These are phyloP conservation scores for Aphaenogaster floridana DNA, from an alignment of 1,140 invertebrate genomes.

Conservation along the genomic window DNA sequence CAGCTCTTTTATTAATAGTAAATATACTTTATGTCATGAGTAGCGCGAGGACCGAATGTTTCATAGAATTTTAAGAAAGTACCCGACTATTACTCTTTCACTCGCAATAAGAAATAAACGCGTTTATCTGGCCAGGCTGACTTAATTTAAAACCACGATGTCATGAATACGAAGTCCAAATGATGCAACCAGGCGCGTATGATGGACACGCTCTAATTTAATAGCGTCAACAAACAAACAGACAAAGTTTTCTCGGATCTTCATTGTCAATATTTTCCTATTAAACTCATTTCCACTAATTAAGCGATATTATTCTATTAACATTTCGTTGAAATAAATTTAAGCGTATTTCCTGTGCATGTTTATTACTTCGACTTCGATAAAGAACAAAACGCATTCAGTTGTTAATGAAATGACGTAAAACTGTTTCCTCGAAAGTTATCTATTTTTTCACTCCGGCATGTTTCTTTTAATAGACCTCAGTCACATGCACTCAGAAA, in stretches of 20 bases:
- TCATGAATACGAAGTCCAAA: constrained; percentile 15
- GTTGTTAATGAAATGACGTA: not conserved
- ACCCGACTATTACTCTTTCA: not conserved
- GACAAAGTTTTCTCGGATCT: not conserved
- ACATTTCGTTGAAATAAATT: constrained; percentile 19
- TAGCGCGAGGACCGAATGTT: too few species aligned
- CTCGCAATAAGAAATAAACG: not conserved
- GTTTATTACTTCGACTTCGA: not conserved
- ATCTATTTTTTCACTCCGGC: not conserved
- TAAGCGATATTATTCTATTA: not conserved
- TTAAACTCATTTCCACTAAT: constrained; percentile 21
- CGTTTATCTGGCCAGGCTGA: constrained; percentile 24
- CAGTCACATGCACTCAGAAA: not conserved
- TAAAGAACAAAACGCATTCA: not conserved
- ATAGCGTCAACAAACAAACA: not conserved
- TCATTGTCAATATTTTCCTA: not conserved
- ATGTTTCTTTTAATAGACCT: not conserved
- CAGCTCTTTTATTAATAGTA: constrained; percentile 21
- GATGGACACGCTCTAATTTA: constrained; percentile 18
- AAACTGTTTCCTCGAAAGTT: not conserved
- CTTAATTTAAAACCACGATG: constrained; percentile 5
- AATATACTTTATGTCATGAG: constrained; percentile 13
- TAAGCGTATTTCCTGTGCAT: not conserved
- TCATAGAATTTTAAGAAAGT: constrained; percentile 13
- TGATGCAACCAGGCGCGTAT: constrained; percentile 45